Evolutionary conservation across 2,113 vertebrate genomes (phyloP), one percentile per base, ranked within the genome.

Genomic region (Gnathonemus longibarbis): DNA sequence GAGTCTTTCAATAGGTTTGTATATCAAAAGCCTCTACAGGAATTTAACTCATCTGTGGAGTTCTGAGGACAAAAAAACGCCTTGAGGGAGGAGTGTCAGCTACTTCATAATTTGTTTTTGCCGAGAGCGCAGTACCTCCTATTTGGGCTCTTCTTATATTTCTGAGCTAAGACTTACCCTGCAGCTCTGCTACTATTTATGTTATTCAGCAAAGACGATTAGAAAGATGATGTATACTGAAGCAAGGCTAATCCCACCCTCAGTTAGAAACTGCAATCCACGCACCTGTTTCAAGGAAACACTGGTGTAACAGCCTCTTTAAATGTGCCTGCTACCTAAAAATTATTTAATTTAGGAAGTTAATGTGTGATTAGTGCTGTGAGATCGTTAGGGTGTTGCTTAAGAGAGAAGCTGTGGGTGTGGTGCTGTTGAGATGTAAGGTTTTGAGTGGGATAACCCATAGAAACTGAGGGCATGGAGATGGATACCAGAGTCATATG

Each of bases 161-260:
- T 87, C 85, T 53, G 50, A 21, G 85, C 85, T 48, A 87, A 11
- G 84, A 31, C 48, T 87, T 87, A 87, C 45, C 85, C 50, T 17
- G 31, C 49, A 87, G 49, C 50, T 87, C 85, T 56, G 85, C 50
- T 56, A 50, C 85, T 87, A 87, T 87, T 87, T 87, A 53, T 53
- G 85, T 35, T 87, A 87, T 87, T 87, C 31, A 39, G 48, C 46
- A 87, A 87, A 87, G 85, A 87, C 31, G 85, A 87, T 87, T 87
- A 87, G 8, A 17, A 17, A 53, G 85, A 56, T 87, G 48, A 87
- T 87, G 46, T 17, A 35, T 8, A 87, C 50, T 13, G 49, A 53
- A 39, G 85, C 85, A 39, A 53, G 5, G 48, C 27, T 87, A 87
- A 87, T 87, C 85, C 85, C 27, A 39, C 10, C 50, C 85, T 56